Percentiles rank a stretch among this genome's conserved stretches.
Evolutionary conservation across 2,888 invertebrate genomes (phyloP).

Genomic region (Lydus trimaculatus): DNA sequence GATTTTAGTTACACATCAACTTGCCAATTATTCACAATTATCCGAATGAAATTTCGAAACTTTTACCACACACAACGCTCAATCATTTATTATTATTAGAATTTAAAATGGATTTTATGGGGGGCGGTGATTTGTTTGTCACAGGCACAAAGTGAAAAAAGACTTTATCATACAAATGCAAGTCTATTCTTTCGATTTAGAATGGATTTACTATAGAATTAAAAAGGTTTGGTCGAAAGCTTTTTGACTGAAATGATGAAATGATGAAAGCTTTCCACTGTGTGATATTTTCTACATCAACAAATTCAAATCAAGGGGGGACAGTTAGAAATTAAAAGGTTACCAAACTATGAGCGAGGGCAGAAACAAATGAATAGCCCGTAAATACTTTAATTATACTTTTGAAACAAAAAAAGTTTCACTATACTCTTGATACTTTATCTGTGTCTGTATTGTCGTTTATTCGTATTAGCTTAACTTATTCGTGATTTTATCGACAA

Average conservation of each 20-base stretch:
- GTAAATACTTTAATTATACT: too few species aligned
- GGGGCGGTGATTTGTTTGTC: too few species aligned
- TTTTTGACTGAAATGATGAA: slow-evolving; percentile 15
- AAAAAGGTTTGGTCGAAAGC: slow-evolving; percentile 29
- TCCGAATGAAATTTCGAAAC: not conserved
- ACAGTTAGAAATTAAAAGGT: slow-evolving; percentile 23
- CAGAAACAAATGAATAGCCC: too few species aligned
- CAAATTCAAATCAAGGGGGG: slow-evolving; percentile 31
- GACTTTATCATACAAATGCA: not conserved
- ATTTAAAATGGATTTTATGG: too few species aligned
- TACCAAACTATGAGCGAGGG: too few species aligned
- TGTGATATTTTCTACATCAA: slow-evolving; percentile 38
- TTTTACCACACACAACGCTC: not conserved
- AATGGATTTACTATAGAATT: slow-evolving; percentile 27
- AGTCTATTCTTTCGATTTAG: slow-evolving; percentile 24
- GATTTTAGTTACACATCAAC: slow-evolving; percentile 21
- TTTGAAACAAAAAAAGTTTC: too few species aligned
- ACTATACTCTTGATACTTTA: too few species aligned
- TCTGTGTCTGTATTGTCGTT: too few species aligned
- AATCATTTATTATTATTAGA: too few species aligned
- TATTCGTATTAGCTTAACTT: too few species aligned
- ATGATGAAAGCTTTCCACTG: slow-evolving; percentile 35
- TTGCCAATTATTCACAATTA: slow-evolving; percentile 1
- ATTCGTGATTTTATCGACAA: too few species aligned
- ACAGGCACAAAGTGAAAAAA: not conserved